phyloP scores from a whole-genome alignment of 1,140 invertebrate genomes.

The Drosophila parvula region DNA sequence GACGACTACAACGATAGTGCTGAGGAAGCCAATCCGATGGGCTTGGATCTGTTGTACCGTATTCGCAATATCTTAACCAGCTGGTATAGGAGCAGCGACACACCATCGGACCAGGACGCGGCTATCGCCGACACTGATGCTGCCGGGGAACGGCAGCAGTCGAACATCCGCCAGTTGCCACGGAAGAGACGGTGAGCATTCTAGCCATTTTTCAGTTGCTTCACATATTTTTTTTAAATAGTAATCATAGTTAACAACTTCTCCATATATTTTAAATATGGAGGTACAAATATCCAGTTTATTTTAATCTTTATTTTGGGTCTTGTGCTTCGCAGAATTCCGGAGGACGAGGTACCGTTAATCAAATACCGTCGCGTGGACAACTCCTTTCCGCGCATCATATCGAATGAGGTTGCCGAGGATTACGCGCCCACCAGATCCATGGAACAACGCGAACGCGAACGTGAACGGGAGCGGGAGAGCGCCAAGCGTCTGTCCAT shows the following conservation, averaged over 20 bases:
- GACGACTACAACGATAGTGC: too few relatives aligned
- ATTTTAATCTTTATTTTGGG: neutral
- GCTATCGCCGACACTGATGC: neutral
- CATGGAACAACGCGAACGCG: slow-evolving; percentile 12
- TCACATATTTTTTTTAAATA: too few relatives aligned
- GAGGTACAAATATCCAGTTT: too few relatives aligned
- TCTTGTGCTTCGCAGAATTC: neutral
- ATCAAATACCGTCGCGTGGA: slow-evolving; percentile 78
- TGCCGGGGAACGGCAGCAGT: neutral
- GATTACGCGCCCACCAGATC: slow-evolving; percentile 28
- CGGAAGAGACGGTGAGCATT: slow-evolving; percentile 8
- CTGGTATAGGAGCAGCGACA: slow-evolving; percentile 33
- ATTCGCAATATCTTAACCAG: slow-evolving; percentile 49
- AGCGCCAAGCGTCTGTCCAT: slow-evolving; percentile 52
- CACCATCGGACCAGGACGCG: neutral
- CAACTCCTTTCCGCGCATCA: slow-evolving; percentile 74
- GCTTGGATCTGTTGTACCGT: slow-evolving; percentile 52
- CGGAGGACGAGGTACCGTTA: neutral
- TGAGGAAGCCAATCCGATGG: slow-evolving; percentile 46
- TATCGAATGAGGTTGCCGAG: slow-evolving; percentile 61
- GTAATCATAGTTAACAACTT: too few relatives aligned
- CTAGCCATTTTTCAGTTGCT: too few relatives aligned
- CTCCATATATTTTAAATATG: too few relatives aligned
- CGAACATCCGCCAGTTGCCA: too few relatives aligned
- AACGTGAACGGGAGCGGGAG: slow-evolving; percentile 5